These are phyloP conservation scores for Miniopterus natalensis DNA, from an alignment of 2,113 vertebrate genomes.

Conservation along the genomic window DNA sequence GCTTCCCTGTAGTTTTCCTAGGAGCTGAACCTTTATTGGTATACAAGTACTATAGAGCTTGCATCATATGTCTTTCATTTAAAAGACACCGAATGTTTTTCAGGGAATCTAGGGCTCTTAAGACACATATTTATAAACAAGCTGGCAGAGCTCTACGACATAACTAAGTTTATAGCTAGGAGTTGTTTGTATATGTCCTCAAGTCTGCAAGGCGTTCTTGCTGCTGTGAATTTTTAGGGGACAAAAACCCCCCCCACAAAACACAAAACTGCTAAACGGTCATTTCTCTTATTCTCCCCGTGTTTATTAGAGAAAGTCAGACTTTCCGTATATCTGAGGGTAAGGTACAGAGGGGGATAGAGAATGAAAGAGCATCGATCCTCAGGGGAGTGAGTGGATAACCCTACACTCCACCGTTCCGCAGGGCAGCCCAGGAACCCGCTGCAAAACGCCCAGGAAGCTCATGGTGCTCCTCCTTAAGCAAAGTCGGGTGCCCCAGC, in stretches of 20 bases:
- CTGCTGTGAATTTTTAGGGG: conserved; percentile 48
- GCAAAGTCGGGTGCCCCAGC: too few relatives aligned
- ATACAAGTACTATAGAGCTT: conserved; percentile 70
- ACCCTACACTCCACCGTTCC: background rate
- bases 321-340: background rate
- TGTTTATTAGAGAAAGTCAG: background rate
- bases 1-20: conserved; percentile 67
- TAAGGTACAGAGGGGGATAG: background rate
- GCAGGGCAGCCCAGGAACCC: background rate
- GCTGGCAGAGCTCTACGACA: conserved; percentile 65
- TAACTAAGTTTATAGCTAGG: conserved; percentile 54
- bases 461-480: background rate
- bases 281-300: background rate
- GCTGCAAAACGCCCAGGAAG: background rate
- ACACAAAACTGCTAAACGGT: background rate
- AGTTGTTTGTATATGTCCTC: conserved; percentile 63
- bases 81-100: conserved; percentile 78
- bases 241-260: too few relatives aligned
- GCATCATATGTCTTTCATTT: conserved; percentile 88
- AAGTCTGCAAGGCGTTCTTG: conserved; percentile 48
- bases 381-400: background rate
- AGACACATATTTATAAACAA: conserved; percentile 81
- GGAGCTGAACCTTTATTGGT: conserved; percentile 73
- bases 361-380: background rate
- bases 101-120: conserved; percentile 81